Evolutionary conservation across 1,140 invertebrate species (phyloP).

Genomic region (Drosophila lacteicornis): DNA sequence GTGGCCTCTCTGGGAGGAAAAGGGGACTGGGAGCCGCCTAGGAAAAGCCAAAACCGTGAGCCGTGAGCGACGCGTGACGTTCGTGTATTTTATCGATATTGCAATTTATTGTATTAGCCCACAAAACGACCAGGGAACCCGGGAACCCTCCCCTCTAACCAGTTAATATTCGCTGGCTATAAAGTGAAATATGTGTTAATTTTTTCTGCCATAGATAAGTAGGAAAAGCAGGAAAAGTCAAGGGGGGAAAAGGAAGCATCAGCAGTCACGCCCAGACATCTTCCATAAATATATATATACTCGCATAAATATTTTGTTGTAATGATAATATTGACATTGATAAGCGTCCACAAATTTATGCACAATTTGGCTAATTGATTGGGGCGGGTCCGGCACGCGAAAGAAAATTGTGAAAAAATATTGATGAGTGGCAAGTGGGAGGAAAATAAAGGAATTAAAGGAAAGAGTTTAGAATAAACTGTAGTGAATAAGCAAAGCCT

Average conservation of each 20-base stretch:
- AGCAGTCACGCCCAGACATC: slow-evolving; percentile 46
- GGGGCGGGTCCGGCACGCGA: slow-evolving; percentile 64
- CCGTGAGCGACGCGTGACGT: slow-evolving; percentile 71
- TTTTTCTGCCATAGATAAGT: slow-evolving; percentile 50
- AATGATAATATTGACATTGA: slow-evolving; percentile 83
- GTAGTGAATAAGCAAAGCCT: no score
- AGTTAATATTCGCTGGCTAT: slow-evolving; percentile 76
- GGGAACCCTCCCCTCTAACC: background rate
- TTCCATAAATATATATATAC: slow-evolving; percentile 5
- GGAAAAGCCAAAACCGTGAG: slow-evolving; percentile 34
- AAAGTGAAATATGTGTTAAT: slow-evolving; percentile 83
- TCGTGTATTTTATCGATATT: slow-evolving; percentile 84
- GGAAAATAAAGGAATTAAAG: background rate
- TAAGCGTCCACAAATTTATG: slow-evolving; percentile 82
- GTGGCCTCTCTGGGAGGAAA: background rate
- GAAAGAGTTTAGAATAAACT: background rate
- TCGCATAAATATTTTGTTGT: slow-evolving; percentile 72
- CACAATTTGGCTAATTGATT: slow-evolving; percentile 84
- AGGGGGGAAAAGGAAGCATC: background rate
- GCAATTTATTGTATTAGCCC: slow-evolving; percentile 80
- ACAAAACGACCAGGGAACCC: slow-evolving; percentile 14
- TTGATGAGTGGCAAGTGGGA: background rate
- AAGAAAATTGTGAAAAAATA: slow-evolving; percentile 24
- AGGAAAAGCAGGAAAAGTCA: slow-evolving; percentile 6
- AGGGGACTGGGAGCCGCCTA: background rate